A percentile compares a stretch with the other conserved stretches of the same genome.
Conservation (phyloP, 2,888 invertebrate genomes). For the Dysmachus trigonus region DNA sequence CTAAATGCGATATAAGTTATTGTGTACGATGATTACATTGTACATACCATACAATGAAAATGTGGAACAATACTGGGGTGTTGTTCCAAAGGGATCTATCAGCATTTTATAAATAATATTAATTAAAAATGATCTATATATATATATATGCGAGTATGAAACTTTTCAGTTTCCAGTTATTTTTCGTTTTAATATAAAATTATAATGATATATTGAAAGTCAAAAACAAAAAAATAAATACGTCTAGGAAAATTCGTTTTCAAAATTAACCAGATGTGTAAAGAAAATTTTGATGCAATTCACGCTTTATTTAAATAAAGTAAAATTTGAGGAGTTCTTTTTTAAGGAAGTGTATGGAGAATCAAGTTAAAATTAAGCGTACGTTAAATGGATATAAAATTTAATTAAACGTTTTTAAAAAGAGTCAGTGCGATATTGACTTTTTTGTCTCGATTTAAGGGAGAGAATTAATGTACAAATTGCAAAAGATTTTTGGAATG, state of each 20-base stretch:
- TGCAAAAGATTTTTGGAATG: neutral
- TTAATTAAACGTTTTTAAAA: neutral
- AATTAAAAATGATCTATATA: neutral
- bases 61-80: neutral
- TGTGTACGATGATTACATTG: constrained; percentile 6
- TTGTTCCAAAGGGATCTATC: neutral
- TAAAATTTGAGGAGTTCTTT: neutral
- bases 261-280: constrained; percentile 21
- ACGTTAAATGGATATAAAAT: constrained; percentile 19
- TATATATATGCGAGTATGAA: neutral
- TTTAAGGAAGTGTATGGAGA: neutral
- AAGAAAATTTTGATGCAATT: neutral
- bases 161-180: neutral
- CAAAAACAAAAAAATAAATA: neutral
- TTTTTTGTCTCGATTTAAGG: neutral
- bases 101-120: constrained; percentile 1
- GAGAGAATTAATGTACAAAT: constrained; percentile 12
- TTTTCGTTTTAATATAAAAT: neutral
- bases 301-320: neutral
- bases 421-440: neutral
- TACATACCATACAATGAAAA: neutral
- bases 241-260: constrained; percentile 17
- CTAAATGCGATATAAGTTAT: constrained; percentile 4
- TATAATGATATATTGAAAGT: neutral
- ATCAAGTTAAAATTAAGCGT: neutral